Evolutionary conservation across 2,797 vertebrate species (phyloP).

Genomic region (Mus minutoides): DNA sequence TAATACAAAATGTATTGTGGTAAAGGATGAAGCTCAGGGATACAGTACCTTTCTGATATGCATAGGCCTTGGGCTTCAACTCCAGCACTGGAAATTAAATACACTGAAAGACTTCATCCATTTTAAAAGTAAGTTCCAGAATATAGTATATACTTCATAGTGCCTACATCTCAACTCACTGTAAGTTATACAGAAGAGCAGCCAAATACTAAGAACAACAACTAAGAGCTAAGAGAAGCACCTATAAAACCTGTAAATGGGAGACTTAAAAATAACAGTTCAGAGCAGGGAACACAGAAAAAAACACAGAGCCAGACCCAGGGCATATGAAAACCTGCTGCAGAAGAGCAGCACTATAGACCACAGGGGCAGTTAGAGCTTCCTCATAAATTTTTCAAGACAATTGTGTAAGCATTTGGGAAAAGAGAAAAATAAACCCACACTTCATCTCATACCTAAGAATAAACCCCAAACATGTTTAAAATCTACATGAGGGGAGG

Average conservation of each 20-base stretch:
- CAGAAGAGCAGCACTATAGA: too few species aligned
- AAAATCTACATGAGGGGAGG: neutral
- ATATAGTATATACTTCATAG: neutral
- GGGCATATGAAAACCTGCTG: neutral
- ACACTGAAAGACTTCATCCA: neutral
- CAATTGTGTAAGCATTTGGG: neutral
- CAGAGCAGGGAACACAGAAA: neutral
- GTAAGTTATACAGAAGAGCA: neutral
- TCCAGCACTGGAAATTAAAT: neutral
- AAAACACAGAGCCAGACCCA: neutral
- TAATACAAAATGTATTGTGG: neutral
- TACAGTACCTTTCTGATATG: neutral
- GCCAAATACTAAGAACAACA: neutral
- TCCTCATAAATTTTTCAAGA: neutral
- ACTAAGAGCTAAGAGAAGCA: neutral
- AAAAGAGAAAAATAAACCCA: neutral
- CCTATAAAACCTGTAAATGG: neutral
- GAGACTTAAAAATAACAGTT: neutral
- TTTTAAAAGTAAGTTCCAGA: neutral
- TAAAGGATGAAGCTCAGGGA: neutral
- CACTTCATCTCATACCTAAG: neutral
- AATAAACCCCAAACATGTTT: neutral
- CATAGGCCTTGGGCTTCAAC: neutral
- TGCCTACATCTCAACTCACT: neutral
- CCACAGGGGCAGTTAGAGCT: neutral